These are phyloP conservation scores for Nyctereutes procyonoides DNA, from an alignment of 2,113 vertebrate species.

Conservation along the genomic window DNA sequence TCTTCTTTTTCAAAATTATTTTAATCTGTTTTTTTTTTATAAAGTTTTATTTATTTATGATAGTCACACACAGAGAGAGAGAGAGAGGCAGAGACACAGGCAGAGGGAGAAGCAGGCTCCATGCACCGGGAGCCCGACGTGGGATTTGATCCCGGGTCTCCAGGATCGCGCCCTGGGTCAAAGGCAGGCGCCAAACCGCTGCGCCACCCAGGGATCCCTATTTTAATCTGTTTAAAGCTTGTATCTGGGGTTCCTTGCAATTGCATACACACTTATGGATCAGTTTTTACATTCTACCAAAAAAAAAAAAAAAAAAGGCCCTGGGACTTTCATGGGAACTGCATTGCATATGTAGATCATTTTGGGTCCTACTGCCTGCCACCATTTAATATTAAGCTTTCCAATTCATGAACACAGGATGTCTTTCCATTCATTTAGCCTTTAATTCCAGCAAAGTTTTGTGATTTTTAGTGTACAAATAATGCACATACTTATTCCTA, in stretches of 20 bases:
- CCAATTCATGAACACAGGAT: not conserved
- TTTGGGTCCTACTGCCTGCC: not conserved
- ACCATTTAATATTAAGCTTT: not conserved
- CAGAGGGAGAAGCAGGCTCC: no score
- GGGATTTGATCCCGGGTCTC: no score
- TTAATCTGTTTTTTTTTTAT: not conserved
- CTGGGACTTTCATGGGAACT: not conserved
- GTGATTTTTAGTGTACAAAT: not conserved
- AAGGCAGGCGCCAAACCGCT: no score
- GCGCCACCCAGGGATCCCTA: no score
- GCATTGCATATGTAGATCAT: not conserved
- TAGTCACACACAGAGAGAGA: no score
- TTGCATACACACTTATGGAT: not conserved
- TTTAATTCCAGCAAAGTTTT: not conserved
- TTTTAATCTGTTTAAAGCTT: not conserved
- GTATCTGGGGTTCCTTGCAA: not conserved
- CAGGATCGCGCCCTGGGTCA: no score
- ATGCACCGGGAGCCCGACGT: no score
- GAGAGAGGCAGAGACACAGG: no score
- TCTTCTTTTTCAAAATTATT: constrained; percentile 3
- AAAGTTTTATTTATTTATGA: no score
- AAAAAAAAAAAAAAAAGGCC: not conserved
- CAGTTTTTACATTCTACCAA: not conserved
- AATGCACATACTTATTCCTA: not conserved
- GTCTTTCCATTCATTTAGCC: not conserved